These are phyloP conservation scores for Campoplex nolae DNA, from an alignment of 2,888 invertebrate species.

Conservation along the genomic window DNA sequence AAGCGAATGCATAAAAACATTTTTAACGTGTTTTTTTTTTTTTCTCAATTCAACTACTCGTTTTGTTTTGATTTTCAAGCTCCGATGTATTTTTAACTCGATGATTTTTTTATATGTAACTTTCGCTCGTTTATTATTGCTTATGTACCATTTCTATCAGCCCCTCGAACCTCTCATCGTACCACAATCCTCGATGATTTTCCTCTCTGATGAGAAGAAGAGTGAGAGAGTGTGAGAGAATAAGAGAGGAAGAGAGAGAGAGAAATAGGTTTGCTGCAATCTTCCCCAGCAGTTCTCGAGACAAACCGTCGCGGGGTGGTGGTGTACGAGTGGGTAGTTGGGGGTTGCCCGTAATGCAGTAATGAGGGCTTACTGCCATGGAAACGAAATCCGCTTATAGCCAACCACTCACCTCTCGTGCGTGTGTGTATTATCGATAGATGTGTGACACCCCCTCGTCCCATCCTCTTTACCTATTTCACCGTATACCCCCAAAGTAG, in stretches of 20 bases:
- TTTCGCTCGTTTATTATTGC: neutral
- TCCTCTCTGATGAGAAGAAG: slow-evolving; percentile 13
- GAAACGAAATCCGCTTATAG: slow-evolving; percentile 85
- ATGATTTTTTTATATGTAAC: neutral
- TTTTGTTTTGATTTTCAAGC: no score
- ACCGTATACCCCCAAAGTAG: slow-evolving; percentile 20
- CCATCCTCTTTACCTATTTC: slow-evolving; percentile 73
- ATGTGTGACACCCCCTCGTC: slow-evolving; percentile 62
- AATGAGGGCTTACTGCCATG: slow-evolving; percentile 85
- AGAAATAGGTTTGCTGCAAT: slow-evolving; percentile 14
- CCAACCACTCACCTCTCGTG: slow-evolving; percentile 80
- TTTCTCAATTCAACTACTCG: no score
- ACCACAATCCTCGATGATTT: slow-evolving; percentile 40
- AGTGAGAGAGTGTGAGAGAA: neutral
- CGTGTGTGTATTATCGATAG: slow-evolving; percentile 57
- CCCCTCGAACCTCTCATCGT: neutral
- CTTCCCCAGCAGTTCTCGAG: slow-evolving; percentile 48
- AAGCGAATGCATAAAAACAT: no score
- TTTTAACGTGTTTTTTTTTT: no score
- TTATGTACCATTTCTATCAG: neutral
- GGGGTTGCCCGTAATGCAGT: slow-evolving; percentile 84
- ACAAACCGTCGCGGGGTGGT: slow-evolving; percentile 76
- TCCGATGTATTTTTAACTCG: neutral
- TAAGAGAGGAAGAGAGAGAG: neutral
- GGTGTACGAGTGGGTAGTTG: slow-evolving; percentile 81